Percentiles rank a stretch among this genome's conserved stretches.
These are phyloP conservation scores for Leucania comma DNA, from an alignment of 2,888 invertebrate genomes.

Conservation along the genomic window DNA sequence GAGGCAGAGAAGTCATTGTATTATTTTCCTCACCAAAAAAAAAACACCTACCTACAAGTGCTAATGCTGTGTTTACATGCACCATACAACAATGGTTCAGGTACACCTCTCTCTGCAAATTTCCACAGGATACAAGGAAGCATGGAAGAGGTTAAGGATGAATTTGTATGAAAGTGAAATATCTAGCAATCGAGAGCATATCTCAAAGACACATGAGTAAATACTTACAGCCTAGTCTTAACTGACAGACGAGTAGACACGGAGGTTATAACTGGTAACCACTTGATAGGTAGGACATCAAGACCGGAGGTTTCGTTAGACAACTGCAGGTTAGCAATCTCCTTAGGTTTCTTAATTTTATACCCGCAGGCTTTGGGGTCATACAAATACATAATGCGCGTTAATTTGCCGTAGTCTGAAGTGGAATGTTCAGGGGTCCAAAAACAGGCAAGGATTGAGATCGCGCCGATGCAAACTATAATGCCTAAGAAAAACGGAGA, in stretches of 20 bases:
- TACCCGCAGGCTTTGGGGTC: conserved; percentile 78
- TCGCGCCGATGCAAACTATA: conserved; percentile 67
- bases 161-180: no score
- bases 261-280: conserved; percentile 69
- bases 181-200: no score
- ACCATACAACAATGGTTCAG: no score
- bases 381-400: conserved; percentile 83
- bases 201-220: background rate
- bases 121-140: no score
- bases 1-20: no score
- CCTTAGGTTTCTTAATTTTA: conserved; percentile 57
- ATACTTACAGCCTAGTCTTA: conserved; percentile 76
- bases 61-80: no score
- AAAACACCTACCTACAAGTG: no score
- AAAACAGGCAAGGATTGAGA: conserved; percentile 73
- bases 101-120: no score
- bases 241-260: conserved; percentile 76
- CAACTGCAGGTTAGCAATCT: conserved; percentile 71
- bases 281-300: conserved; percentile 73
- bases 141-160: no score
- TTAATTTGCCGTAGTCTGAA: conserved; percentile 76
- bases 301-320: conserved; percentile 74
- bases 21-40: no score
- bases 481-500: conserved; percentile 71
- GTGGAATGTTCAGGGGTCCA: conserved; percentile 75